phyloP scores from a whole-genome alignment of 2,797 vertebrate genomes.

The Tarsius wallacei region DNA sequence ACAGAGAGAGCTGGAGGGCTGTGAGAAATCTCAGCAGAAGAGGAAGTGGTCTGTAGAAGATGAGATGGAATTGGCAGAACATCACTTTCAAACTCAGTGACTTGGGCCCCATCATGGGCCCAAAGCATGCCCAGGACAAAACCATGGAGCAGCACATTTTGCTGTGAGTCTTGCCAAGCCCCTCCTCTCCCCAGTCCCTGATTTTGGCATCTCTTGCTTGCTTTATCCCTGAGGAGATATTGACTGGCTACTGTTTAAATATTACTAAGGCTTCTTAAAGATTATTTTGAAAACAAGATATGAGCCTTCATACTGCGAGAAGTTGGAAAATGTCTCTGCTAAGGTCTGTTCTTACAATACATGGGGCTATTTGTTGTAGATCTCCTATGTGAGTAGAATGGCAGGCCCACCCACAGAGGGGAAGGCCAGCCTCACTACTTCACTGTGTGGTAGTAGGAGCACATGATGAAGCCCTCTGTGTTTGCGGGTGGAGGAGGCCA shows the following conservation, averaged over 20 bases:
- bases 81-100: background rate
- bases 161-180: background rate
- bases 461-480: accelerated
- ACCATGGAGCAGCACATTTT: accelerated
- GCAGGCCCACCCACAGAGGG: background rate
- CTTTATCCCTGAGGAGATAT: background rate
- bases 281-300: background rate
- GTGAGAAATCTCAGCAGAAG: background rate
- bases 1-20: background rate
- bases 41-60: background rate
- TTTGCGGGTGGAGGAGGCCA: background rate
- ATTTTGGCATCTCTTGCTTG: background rate
- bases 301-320: background rate
- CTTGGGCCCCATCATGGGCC: background rate
- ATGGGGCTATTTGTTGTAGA: background rate
- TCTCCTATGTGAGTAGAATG: background rate
- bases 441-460: too few relatives aligned
- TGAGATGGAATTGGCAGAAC: background rate
- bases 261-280: background rate
- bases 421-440: background rate
- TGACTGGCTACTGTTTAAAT: background rate
- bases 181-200: background rate
- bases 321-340: background rate
- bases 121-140: background rate
- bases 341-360: background rate